Conservation (phyloP, 2,888 invertebrate genomes). For the Camptogramma bilineatum region DNA sequence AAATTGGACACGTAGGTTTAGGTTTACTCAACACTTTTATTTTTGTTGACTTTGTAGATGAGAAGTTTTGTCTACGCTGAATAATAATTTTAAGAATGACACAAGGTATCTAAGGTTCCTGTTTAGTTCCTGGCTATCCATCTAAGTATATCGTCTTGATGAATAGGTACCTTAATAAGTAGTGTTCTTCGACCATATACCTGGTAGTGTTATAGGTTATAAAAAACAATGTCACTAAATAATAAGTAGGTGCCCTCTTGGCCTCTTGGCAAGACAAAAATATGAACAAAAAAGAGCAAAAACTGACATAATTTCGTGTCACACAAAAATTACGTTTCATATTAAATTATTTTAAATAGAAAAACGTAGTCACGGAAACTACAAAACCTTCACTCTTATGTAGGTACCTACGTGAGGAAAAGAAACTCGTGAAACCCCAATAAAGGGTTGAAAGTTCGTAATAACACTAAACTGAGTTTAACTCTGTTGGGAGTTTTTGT, state of each 20-base stretch:
- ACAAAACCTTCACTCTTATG: neutral
- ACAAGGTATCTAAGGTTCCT: no score
- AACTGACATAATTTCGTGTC: neutral
- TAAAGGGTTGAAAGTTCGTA: slow-evolving; percentile 32
- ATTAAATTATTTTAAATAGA: neutral
- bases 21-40: neutral
- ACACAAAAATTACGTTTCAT: neutral
- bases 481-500: slow-evolving; percentile 18
- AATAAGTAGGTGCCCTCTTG: no score
- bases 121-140: no score
- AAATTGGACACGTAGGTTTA: slow-evolving; percentile 30
- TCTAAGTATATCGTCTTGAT: no score
- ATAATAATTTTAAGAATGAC: no score
- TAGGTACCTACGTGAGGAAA: slow-evolving; percentile 15
- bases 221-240: no score
- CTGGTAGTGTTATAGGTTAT: no score
- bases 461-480: slow-evolving; percentile 30
- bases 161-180: no score
- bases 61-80: neutral
- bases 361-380: slow-evolving; percentile 4
- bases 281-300: no score
- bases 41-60: neutral
- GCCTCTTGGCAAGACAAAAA: no score
- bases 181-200: no score
- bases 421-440: slow-evolving; percentile 21